A percentile compares a stretch with the other conserved stretches of the same genome.
These are phyloP conservation scores for Clivina fossor DNA, from an alignment of 2,888 invertebrate genomes.

Conservation along the genomic window DNA sequence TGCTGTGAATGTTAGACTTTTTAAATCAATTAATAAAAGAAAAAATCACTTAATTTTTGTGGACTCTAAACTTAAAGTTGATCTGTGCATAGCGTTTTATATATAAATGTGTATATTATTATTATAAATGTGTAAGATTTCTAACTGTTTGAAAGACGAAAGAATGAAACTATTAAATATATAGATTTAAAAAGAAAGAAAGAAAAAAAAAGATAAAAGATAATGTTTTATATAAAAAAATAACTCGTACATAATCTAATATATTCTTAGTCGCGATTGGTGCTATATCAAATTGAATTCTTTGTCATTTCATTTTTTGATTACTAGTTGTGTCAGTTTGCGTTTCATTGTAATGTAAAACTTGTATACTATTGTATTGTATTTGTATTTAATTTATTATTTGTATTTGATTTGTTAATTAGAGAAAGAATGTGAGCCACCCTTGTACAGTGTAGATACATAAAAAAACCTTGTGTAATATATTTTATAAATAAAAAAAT, in stretches of 20 bases:
- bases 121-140: slow-evolving; percentile 5
- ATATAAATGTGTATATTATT: slow-evolving; percentile 20
- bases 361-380: slow-evolving; percentile 41
- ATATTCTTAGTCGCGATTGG: slow-evolving; percentile 54
- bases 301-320: too few species aligned
- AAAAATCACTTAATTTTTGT: slow-evolving; percentile 1
- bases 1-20: slow-evolving; percentile 21
- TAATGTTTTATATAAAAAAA: slow-evolving; percentile 21
- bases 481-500: slow-evolving; percentile 57
- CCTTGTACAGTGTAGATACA: slow-evolving; percentile 57
- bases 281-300: slow-evolving; percentile 53
- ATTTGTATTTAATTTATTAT: slow-evolving; percentile 39
- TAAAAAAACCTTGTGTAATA: slow-evolving; percentile 52
- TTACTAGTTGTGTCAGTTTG: slow-evolving; percentile 36
- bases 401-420: slow-evolving; percentile 47
- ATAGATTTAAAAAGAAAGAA: too few species aligned
- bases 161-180: too few species aligned
- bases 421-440: slow-evolving; percentile 39
- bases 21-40: neutral
- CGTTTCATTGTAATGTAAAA: slow-evolving; percentile 49
- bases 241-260: slow-evolving; percentile 44
- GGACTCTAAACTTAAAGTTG: slow-evolving; percentile 8
- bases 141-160: slow-evolving; percentile 13
- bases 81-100: slow-evolving; percentile 29
- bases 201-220: too few species aligned